Evolutionary conservation across 2,113 vertebrate species (phyloP), one percentile per base, ranked within the genome.

Genomic region (Ictalurus furcatus): DNA sequence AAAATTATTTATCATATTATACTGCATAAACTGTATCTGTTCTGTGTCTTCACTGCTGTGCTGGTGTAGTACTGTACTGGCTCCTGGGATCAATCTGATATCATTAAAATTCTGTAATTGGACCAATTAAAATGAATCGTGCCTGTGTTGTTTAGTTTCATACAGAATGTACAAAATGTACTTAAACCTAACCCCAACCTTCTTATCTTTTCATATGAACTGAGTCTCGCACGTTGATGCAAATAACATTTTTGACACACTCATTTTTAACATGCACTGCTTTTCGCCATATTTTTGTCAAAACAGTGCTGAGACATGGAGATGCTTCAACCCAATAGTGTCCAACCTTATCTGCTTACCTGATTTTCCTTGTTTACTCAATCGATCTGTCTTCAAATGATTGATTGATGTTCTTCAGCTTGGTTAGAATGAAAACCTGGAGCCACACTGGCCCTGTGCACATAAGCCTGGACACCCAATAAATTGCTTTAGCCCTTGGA

Each of bases 251-350:
- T 58, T 30, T 12, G n/a, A 12, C 54, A 83, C 56, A 37, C 56
- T 83, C 83, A 84, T 89, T 89, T 80, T 92, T 91, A 92, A 93
- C 93, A 93, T 91, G 83, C 90, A 89, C 89, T 88, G 90, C 89
- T 90, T 80, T 86, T 40, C 67, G 89, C 82, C 74, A 89, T 71
- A 82, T 84, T 59, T 67, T 74, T 86, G 69, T 82, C 87, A 87
- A 90, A 71, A 92, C 79, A 56, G 63, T 17, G 48, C 48, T 54
- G 48, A 56, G 5, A 80, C 28, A 9, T 56, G 30, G 48, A 80
- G 44, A n/a, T 23, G 1, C 2, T 80, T 80, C 48, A 56, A 25
- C 52, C 34, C 81, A 28, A 21, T 23, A 6, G 21, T 25, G 12
- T 59, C 80, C 48, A 40, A 40, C 37, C 34, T 63, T 44, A 84